Evolutionary conservation across 2,113 vertebrate species (phyloP).

Genomic region (Prinia subflava): DNA sequence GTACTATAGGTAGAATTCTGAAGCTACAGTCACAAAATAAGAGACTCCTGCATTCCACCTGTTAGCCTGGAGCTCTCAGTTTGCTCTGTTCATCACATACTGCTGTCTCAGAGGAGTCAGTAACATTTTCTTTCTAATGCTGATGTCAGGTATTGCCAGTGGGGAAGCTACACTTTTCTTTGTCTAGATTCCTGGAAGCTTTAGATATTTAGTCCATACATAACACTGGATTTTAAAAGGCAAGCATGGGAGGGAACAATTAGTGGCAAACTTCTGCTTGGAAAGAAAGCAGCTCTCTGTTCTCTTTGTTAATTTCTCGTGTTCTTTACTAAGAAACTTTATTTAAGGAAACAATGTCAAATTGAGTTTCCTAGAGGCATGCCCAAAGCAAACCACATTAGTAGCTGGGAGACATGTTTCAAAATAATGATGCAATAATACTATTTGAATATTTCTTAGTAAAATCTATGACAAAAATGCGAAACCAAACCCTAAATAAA

Average conservation of each 20-base stretch:
- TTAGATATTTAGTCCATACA: not conserved
- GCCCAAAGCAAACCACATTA: not conserved
- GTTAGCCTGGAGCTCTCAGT: not conserved
- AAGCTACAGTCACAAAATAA: not conserved
- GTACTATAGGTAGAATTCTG: not conserved
- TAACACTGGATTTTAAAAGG: not conserved
- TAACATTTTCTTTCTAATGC: slow-evolving; percentile 7
- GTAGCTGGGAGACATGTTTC: not conserved
- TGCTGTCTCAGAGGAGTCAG: not conserved
- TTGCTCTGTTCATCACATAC: not conserved
- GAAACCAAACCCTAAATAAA: not conserved
- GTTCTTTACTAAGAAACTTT: not conserved
- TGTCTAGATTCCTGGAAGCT: not conserved
- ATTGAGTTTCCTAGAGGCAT: not conserved
- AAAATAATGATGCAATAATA: not conserved
- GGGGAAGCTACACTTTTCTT: not conserved
- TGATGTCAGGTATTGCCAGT: not conserved
- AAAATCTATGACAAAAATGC: not conserved
- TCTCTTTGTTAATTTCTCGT: not conserved
- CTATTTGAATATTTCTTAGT: not conserved
- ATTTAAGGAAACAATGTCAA: not conserved
- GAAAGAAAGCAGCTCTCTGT: not conserved
- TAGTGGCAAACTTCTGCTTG: not conserved
- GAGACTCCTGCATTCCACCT: not conserved
- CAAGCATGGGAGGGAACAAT: not conserved